Conservation (phyloP, 2,888 invertebrate genomes). For the Drosophila ezoana region DNA sequence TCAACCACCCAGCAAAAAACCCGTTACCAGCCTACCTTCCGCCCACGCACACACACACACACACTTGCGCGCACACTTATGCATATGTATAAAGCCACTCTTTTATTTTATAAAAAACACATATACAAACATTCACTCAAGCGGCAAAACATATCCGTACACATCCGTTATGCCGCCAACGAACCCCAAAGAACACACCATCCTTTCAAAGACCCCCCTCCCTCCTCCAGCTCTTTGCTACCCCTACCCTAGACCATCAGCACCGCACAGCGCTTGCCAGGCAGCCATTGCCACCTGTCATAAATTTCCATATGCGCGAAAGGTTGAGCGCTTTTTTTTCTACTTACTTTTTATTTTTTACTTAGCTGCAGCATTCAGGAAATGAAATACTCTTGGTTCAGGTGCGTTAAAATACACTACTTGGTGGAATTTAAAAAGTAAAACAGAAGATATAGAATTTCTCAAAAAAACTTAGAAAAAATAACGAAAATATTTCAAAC, state of each 20-base stretch:
- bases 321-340: constrained; percentile 51
- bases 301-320: constrained; percentile 74
- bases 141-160: constrained; percentile 80
- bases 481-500: no score
- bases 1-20: constrained; percentile 76
- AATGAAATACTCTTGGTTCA: constrained; percentile 45
- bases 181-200: constrained; percentile 40
- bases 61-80: constrained; percentile 1
- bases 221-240: not conserved
- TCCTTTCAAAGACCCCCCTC: constrained; percentile 14
- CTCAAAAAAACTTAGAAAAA: no score
- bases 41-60: constrained; percentile 16
- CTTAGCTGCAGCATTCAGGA: constrained; percentile 21
- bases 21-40: constrained; percentile 48
- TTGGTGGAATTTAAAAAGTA: no score
- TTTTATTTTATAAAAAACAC: constrained; percentile 73
- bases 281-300: constrained; percentile 75
- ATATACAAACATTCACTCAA: constrained; percentile 73
- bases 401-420: no score
- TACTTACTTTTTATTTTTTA: constrained; percentile 23
- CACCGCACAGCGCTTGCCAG: constrained; percentile 20
- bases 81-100: constrained; percentile 60
- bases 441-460: no score
- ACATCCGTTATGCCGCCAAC: constrained; percentile 71
- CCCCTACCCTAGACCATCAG: not conserved